These are phyloP conservation scores for Bactericera cockerelli DNA, from an alignment of 1,140 invertebrate genomes.

Conservation along the genomic window DNA sequence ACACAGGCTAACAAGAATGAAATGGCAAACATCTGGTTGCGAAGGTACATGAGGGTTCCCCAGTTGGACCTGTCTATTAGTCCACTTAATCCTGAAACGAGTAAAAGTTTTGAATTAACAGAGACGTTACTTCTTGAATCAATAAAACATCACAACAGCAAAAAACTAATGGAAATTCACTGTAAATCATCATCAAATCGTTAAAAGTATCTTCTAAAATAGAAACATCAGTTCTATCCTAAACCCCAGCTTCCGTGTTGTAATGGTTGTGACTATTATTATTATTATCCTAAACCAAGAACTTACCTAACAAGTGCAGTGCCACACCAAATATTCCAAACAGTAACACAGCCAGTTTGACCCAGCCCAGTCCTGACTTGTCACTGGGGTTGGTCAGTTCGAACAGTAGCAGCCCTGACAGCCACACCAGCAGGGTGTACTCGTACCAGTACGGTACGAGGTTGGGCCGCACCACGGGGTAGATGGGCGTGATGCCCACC, in stretches of 20 bases:
- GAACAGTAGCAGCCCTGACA: constrained; percentile 86
- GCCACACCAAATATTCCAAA: constrained; percentile 83
- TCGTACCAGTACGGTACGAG: constrained; percentile 64
- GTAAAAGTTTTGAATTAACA: too few relatives aligned
- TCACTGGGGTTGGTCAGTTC: constrained; percentile 94
- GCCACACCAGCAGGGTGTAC: constrained; percentile 87
- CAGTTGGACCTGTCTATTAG: constrained; percentile 47
- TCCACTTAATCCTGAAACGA: constrained; percentile 24
- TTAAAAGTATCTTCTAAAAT: too few relatives aligned
- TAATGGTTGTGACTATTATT: too few relatives aligned
- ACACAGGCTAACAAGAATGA: constrained; percentile 90
- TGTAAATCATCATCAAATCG: too few relatives aligned
- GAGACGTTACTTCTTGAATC: too few relatives aligned
- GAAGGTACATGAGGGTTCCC: constrained; percentile 72
- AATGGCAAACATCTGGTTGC: constrained; percentile 92
- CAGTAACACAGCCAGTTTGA: constrained; percentile 79
- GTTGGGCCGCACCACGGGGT: constrained; percentile 55
- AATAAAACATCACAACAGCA: too few relatives aligned
- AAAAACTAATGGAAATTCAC: too few relatives aligned
- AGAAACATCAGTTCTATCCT: too few relatives aligned
- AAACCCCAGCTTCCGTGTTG: too few relatives aligned
- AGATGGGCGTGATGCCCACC: constrained; percentile 79
- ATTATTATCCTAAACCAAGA: too few relatives aligned
- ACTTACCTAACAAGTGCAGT: constrained; percentile 61
- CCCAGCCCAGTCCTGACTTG: constrained; percentile 84